Conservation (phyloP, 1,140 invertebrate genomes). For the Cyclargus thomasi region DNA sequence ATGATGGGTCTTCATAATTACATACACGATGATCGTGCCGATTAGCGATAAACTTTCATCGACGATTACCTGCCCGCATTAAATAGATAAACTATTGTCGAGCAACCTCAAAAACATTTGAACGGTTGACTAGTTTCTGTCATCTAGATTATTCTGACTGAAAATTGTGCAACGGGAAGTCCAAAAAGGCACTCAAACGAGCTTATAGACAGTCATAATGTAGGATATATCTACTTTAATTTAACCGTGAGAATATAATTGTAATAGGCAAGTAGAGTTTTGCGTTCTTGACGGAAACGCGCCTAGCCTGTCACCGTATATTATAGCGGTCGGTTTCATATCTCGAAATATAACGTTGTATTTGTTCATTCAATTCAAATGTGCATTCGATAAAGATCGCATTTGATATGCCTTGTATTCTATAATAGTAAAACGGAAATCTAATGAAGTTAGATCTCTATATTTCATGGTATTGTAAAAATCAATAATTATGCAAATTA, state of each 20-base stretch:
- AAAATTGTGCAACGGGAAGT: no score
- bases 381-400: slow-evolving; percentile 33
- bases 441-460: slow-evolving; percentile 15
- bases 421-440: slow-evolving; percentile 20
- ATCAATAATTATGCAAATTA: no score
- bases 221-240: slow-evolving; percentile 5
- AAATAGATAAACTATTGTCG: no score
- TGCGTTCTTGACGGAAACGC: slow-evolving; percentile 8
- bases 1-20: no score
- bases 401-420: slow-evolving; percentile 31
- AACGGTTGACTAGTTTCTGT: no score
- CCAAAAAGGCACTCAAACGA: no score
- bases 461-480: not conserved
- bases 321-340: slow-evolving; percentile 29
- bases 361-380: slow-evolving; percentile 37
- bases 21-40: no score
- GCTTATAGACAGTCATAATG: not conserved
- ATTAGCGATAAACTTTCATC: no score
- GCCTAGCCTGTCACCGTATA: slow-evolving; percentile 22
- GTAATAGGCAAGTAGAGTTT: slow-evolving; percentile 1
- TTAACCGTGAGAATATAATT: slow-evolving; percentile 23
- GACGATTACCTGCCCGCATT: no score
- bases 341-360: slow-evolving; percentile 35
- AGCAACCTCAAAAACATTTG: no score
- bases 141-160: no score